Evolutionary conservation across 1,140 invertebrate species (phyloP), one percentile per base, ranked within the genome.

Genomic region (Lutraria rhynchaena): DNA sequence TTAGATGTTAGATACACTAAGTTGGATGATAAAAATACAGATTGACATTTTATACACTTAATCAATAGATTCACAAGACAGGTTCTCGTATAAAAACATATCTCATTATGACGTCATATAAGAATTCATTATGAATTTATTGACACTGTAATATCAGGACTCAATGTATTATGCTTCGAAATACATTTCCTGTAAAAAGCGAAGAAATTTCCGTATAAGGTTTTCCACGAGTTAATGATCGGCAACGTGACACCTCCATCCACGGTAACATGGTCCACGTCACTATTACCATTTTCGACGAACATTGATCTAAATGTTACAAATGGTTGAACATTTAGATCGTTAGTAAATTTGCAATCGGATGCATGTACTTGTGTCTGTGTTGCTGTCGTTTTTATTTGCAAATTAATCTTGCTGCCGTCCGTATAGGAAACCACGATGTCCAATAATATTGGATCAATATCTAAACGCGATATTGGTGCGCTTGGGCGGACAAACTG

Each of bases 171-270:
- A 35, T 88, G 84, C 55, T 78, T 83, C 9, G 88, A 89, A 29
- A 88, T 81, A 75, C 88, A 89, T 55, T 86, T 81, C 44, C 88
- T 77, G 70, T 82, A 89, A 53, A 88, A 88, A 5, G 78, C 82
- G 41, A 85, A 83, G 17, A 61, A 86, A 0, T 51, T 87, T 5
- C 85, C 87, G 22, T 33, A 60, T 1, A 82, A 22, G 15, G 37
- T 41, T 0, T 67, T 41, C 83, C 86, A 88, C 11, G 73, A 24
- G 2, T 55, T 61, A n/a, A 86, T 61, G 19, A 87, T 76, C 13
- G 41, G 35, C 17, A 55, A 31, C 7, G 75, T 49, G 13, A 73
- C 63, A 19, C 71, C 70, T 0, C 83, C 84, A 51, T 89, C 82
- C 13, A 84, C 83, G n/a, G 69, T 71, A 27, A 89, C 41, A 31